Percentiles rank a stretch among this genome's conserved stretches.
These are phyloP conservation scores for Brachypodius melanocephalos DNA, from an alignment of 2,113 vertebrate genomes.

Conservation along the genomic window DNA sequence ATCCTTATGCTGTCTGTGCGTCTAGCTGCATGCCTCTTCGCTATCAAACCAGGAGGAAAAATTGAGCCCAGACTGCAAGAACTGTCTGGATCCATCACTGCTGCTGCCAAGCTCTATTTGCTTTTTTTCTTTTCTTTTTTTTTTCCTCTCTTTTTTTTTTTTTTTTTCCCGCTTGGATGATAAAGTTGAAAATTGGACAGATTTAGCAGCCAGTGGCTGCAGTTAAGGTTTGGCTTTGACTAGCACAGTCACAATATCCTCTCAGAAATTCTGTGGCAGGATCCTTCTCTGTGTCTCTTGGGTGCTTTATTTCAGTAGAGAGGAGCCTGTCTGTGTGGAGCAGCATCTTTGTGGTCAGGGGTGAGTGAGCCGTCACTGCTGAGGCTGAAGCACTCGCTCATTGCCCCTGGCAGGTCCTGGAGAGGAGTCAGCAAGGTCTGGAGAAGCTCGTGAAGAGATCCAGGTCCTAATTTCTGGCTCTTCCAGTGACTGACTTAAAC, in stretches of 20 bases:
- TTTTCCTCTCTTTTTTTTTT: too few relatives aligned
- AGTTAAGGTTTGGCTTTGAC: not conserved
- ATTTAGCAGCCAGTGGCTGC: not conserved
- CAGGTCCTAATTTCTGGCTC: not conserved
- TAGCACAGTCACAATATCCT: not conserved
- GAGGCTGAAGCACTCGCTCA: not conserved
- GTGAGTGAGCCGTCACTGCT: not conserved
- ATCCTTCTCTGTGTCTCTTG: not conserved
- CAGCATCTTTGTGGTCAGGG: not conserved
- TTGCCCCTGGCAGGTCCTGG: not conserved
- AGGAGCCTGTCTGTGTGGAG: not conserved
- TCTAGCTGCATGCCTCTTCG: not conserved
- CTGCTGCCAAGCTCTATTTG: not conserved
- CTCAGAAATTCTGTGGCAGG: not conserved
- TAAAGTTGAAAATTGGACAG: not conserved
- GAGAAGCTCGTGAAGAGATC: not conserved
- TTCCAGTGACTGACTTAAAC: not conserved
- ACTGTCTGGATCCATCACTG: not conserved
- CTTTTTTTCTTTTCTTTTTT: not conserved
- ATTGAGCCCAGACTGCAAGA: not conserved
- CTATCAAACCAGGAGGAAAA: not conserved
- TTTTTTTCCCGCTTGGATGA: not conserved
- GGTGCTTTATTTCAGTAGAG: not conserved
- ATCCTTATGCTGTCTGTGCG: not conserved
- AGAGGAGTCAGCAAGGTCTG: not conserved